phyloP scores from a whole-genome alignment of 2,113 vertebrate genomes.

The Spizaetus ornatus region DNA sequence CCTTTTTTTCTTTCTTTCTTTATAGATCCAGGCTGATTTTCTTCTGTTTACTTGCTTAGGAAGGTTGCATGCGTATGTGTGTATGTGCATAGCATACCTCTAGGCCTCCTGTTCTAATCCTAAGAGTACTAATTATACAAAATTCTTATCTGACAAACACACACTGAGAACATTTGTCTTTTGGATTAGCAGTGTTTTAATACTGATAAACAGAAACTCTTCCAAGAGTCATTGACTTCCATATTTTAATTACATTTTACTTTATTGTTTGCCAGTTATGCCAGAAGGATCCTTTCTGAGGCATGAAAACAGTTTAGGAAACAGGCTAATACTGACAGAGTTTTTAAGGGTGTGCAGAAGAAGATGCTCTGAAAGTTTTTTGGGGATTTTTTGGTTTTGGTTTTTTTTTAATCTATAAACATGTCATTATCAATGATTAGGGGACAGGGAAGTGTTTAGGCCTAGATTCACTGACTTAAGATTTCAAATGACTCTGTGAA shows the following conservation, averaged over 20 bases:
- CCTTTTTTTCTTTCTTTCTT: not conserved
- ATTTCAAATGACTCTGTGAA: not conserved
- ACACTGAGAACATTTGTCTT: constrained; percentile 58
- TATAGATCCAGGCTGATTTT: not conserved
- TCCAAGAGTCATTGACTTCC: constrained; percentile 64
- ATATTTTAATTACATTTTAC: constrained; percentile 69
- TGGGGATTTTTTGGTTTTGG: not conserved
- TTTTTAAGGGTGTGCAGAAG: not conserved
- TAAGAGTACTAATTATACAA: constrained; percentile 61
- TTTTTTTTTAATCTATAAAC: not conserved
- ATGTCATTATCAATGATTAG: not conserved
- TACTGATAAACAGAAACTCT: constrained; percentile 69
- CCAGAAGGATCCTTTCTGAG: constrained; percentile 45
- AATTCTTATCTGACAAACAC: constrained; percentile 70
- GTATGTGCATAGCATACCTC: not conserved
- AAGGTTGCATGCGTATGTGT: not conserved
- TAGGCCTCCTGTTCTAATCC: constrained; percentile 44
- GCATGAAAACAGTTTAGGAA: constrained; percentile 44
- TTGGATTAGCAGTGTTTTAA: constrained; percentile 63
- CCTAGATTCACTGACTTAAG: not conserved
- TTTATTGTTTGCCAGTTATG: constrained; percentile 46
- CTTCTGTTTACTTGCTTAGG: not conserved
- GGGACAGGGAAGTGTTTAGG: not conserved
- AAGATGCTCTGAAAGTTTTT: not conserved
- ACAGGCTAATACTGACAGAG: not conserved